Evolutionary conservation across 92 coral and sea anemone species (phyloP).

Genomic region (Heteractis magnifica): DNA sequence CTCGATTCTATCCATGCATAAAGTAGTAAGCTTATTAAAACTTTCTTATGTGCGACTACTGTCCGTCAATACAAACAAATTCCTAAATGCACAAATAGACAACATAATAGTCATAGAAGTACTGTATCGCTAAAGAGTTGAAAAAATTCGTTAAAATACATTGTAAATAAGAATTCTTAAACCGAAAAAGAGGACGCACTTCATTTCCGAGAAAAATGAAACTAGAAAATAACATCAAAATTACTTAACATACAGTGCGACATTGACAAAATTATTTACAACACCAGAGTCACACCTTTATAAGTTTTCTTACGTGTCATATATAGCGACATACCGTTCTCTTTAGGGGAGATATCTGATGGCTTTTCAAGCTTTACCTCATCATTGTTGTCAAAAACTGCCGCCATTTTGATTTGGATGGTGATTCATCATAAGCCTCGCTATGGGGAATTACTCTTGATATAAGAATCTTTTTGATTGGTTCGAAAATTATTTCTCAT

Average conservation of each 20-base stretch:
- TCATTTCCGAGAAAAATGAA: not conserved
- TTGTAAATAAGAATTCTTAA: not conserved
- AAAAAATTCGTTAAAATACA: not conserved
- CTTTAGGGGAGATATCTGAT: not conserved
- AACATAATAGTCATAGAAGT: not conserved
- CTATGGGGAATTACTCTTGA: not conserved
- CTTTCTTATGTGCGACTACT: not conserved
- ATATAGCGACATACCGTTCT: constrained; percentile 1
- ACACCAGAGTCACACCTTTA: not conserved
- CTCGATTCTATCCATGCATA: not conserved
- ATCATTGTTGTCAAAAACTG: constrained; percentile 33
- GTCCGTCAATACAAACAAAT: not conserved
- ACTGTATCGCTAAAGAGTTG: not conserved
- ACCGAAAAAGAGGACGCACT: not conserved
- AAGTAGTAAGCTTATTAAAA: too few relatives aligned
- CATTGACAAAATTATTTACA: not conserved
- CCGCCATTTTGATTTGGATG: constrained; percentile 78
- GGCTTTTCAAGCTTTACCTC: constrained; percentile 21
- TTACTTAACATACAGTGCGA: not conserved
- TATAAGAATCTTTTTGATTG: constrained; percentile 26
- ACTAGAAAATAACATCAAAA: not conserved
- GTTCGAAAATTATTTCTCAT: not conserved
- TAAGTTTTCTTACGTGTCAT: not conserved
- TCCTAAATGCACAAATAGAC: not conserved
- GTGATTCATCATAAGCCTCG: constrained; percentile 70